phyloP scores from a whole-genome alignment of 2,888 invertebrate genomes.

The Apamea monoglypha region DNA sequence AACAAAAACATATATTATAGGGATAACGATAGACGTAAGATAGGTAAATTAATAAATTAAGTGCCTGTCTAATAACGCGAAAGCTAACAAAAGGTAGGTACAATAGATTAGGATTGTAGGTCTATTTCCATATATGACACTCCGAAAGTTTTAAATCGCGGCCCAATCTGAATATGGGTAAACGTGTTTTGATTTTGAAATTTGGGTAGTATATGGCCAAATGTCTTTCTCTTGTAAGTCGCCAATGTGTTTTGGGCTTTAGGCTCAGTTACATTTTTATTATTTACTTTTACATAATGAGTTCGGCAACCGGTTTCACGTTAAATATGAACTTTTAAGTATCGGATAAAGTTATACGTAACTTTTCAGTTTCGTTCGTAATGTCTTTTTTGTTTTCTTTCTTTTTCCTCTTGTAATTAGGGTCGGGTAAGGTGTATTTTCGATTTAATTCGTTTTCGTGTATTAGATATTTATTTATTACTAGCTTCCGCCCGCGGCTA shows the following conservation, averaged over 20 bases:
- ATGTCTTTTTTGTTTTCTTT: neutral
- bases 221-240: neutral
- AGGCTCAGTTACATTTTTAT: constrained; percentile 17
- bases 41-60: neutral
- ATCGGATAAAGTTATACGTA: constrained; percentile 13
- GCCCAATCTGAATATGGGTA: neutral
- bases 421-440: neutral
- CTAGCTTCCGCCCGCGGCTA: no score
- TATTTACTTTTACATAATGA: constrained; percentile 23
- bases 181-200: neutral
- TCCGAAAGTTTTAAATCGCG: neutral
- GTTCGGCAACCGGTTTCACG: constrained; percentile 19
- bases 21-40: neutral
- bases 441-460: neutral
- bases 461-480: neutral
- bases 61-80: neutral
- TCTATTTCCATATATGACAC: neutral
- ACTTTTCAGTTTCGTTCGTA: neutral
- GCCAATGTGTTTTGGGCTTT: constrained; percentile 15
- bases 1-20: neutral
- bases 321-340: constrained; percentile 24
- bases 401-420: neutral
- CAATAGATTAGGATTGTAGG: neutral
- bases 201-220: neutral
- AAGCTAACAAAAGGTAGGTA: neutral